Evolutionary conservation across 1,140 invertebrate genomes (phyloP).

Genomic region (Papilio glaucus): DNA sequence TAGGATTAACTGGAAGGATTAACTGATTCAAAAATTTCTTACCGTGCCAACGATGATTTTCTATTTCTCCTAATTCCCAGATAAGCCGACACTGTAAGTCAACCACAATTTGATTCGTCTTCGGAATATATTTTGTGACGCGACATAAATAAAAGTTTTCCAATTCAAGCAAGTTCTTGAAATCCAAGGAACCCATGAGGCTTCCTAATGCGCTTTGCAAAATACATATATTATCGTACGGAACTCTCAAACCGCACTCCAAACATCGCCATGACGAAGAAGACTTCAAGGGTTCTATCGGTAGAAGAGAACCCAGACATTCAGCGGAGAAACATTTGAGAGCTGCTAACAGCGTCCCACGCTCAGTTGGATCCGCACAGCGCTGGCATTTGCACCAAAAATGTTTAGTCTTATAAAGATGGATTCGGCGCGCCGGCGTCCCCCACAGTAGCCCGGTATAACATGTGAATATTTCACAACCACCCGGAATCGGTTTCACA

Average conservation of each 20-base stretch:
- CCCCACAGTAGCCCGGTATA: constrained; percentile 90
- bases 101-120: constrained; percentile 82
- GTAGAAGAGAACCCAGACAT: constrained; percentile 76
- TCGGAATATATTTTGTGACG: constrained; percentile 76
- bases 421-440: constrained; percentile 86
- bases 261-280: constrained; percentile 81
- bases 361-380: constrained; percentile 88
- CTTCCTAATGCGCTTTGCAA: constrained; percentile 79
- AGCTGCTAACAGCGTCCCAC: constrained; percentile 79
- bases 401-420: constrained; percentile 88
- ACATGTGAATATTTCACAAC: constrained; percentile 88
- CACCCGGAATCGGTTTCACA: constrained; percentile 85
- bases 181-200: constrained; percentile 71
- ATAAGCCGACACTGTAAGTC: constrained; percentile 81
- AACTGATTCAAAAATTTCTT: too few species aligned
- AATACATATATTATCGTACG: constrained; percentile 69
- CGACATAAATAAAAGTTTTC: constrained; percentile 78
- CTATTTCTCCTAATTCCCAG: too few species aligned
- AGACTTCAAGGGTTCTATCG: constrained; percentile 73
- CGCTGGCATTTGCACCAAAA: constrained; percentile 89
- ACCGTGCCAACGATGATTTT: too few species aligned
- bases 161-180: constrained; percentile 73
- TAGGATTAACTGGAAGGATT: too few species aligned
- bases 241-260: constrained; percentile 73
- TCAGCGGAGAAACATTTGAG: constrained; percentile 80